Evolutionary conservation across 2,888 invertebrate genomes (phyloP), one percentile per base, ranked within the genome.

Genomic region (Drosophila longiperda): DNA sequence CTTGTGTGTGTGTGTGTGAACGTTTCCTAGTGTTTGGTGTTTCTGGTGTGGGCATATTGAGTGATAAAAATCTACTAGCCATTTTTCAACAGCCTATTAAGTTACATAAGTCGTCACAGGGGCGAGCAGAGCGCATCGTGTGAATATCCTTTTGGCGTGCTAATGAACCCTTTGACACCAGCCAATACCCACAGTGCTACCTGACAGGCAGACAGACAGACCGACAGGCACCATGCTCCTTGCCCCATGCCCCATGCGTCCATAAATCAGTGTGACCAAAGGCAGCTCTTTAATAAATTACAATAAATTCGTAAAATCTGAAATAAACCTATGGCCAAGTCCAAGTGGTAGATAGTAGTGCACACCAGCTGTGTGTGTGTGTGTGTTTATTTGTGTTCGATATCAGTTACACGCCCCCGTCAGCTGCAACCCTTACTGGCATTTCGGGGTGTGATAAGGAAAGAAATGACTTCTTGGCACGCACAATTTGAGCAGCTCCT

Each of bases 401-500:
- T 79, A 73, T 81, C 77, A 66, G 64, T 75, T 78, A 78, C 78
- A 83, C 75, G 69, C 77, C 82, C 73, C 69, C 58, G 75, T 74
- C 78, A 64, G 66, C 68, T 69, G 80, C 83, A 84, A 86, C 84
- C 86, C 89, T 81, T 82, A 82, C 73, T 67, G 80, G 68, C n/a
- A 55, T 50, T 66, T 68, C 45, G 62, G 73, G 68, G 80, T 80
- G 78, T 83, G 88, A 86, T 88, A 86, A 72, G 65, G 52, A 58
- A 54, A n/a, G 32, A 52, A 91, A 91, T 78, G 91, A 84, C 88
- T 89, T 82, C 66, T 72, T 85, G 82, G 81, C 91, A 91, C 91
- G 91, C 91, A 91, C 90, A 90, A 90, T 91, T 91, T 87, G 78
- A 82, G 82, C 82, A 72, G 57, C 34, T 54, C 54, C 54, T 61